Percentiles rank a stretch among this genome's conserved stretches.
These are phyloP conservation scores for Scolopax rusticola DNA, from an alignment of 2,797 vertebrate species.

Conservation along the genomic window DNA sequence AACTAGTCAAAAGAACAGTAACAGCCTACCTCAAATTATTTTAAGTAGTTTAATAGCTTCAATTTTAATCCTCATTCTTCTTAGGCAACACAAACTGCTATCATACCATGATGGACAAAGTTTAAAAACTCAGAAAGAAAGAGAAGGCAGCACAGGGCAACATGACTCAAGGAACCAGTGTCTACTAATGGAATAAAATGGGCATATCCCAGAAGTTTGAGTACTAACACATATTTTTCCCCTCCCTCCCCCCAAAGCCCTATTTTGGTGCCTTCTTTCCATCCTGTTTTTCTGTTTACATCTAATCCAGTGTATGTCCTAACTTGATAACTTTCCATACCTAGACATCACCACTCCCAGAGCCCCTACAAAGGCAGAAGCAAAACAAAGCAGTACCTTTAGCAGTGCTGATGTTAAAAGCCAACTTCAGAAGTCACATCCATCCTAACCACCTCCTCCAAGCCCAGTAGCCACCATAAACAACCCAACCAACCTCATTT, in stretches of 20 bases:
- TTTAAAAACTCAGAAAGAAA: not conserved
- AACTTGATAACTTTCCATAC: rapidly evolving
- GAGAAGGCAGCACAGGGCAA: too few relatives aligned
- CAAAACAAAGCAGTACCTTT: rapidly evolving
- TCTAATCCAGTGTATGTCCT: rapidly evolving
- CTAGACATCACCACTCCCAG: rapidly evolving
- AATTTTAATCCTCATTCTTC: too few relatives aligned
- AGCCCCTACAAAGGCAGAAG: rapidly evolving
- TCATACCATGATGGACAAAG: rapidly evolving
- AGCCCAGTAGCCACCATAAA: rapidly evolving
- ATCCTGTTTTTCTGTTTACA: rapidly evolving
- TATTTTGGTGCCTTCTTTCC: rapidly evolving
- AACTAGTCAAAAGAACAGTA: not conserved
- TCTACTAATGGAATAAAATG: rapidly evolving
- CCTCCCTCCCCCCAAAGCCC: too few relatives aligned
- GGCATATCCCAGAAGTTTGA: rapidly evolving
- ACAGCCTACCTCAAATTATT: not conserved
- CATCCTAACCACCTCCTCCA: rapidly evolving
- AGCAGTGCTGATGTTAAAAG: rapidly evolving
- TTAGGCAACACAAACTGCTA: not conserved
- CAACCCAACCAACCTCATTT: rapidly evolving
- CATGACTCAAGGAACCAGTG: rapidly evolving
- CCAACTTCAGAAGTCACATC: rapidly evolving
- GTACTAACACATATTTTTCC: rapidly evolving
- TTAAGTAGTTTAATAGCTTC: too few relatives aligned